Base-by-base conservation (phyloP, 1,140 invertebrate genomes). In the Saxidomus purpurata region DNA sequence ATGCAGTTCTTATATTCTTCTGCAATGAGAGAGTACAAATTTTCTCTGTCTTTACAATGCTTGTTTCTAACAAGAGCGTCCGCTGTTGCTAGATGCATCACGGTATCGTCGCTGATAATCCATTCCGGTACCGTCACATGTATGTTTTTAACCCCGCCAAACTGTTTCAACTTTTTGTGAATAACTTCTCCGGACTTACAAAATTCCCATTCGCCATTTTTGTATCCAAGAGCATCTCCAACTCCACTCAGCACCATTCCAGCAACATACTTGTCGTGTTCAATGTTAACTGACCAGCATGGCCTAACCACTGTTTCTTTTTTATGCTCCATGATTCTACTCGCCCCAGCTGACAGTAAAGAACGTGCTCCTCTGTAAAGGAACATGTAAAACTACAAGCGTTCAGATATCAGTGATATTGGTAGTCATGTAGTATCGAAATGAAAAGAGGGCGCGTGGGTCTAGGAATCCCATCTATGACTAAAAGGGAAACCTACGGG, bases 141-240 rank as follows among this genome's bases (percentile, higher is more conserved):
- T 17, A 93, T 81, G 0, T 90, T 84, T 4, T 89, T 76, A 43
- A 95, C 19, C 6, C 93, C 94, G 8, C 94, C 94, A 9, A 95
- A 34, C 13, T 84, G 25, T 81, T 90, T 25, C 8, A 94, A 15
- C 38, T 95, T 92, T 61, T 92, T 49, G 71, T 93, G 92, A 76
- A 95, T 95, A 40, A 63, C 15, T 76, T 69, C n/a, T 19, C 94
- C 94, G 43, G 69, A 83, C 25, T 89, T 38, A 82, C 92, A 93
- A 81, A 94, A 94, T 84, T 95, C 94, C 94, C 94, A 95, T 31
- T 80, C 34, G 38, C 93, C 94, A 89, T 92, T 92, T 43, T 92
- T 92, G 77, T 94, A 94, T 11, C 94, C 94, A 15, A 94, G 55
- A 19, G 93, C 94, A 92, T 95, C 94, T 43, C 94, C 94, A 49